Conservation (phyloP, 1,140 invertebrate genomes). For the Hyles euphorbiae region DNA sequence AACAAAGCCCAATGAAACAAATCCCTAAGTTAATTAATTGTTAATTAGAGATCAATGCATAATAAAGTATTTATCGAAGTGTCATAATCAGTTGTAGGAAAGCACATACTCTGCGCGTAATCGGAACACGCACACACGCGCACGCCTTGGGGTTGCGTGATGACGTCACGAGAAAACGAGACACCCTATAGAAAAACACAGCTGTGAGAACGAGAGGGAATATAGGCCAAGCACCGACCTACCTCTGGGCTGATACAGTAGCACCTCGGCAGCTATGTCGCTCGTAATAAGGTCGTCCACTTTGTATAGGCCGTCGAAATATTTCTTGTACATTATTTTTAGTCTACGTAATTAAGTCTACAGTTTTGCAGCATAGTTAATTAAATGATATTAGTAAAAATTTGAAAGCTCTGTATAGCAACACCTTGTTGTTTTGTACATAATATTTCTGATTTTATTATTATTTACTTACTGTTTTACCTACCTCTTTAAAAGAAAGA, state of each 20-base stretch:
- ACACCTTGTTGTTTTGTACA: no score
- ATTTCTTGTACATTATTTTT: not conserved
- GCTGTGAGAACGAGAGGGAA: conserved; percentile 35
- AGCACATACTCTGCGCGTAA: conserved; percentile 35
- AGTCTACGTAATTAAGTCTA: no score
- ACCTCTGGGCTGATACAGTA: conserved; percentile 47
- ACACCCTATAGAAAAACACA: conserved; percentile 16
- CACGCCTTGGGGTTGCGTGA: conserved; percentile 37
- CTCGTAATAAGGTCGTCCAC: conserved; percentile 38
- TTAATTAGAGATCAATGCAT: no score
- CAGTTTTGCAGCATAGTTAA: no score
- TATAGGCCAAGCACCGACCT: conserved; percentile 68
- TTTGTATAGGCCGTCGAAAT: conserved; percentile 1
- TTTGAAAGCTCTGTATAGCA: no score
- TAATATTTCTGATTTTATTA: no score
- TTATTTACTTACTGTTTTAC: no score
- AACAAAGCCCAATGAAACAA: no score
- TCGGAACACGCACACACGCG: conserved; percentile 34
- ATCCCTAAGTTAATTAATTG: no score
- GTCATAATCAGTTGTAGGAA: conserved; percentile 43
- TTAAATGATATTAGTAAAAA: no score
- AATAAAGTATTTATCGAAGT: conserved; percentile 26
- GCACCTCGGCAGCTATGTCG: conserved; percentile 37
- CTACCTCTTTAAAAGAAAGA: no score
- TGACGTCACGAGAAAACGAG: conserved; percentile 55